A percentile compares a stretch with the other conserved stretches of the same genome.
Evolutionary conservation across 2,888 invertebrate genomes (phyloP).

Genomic region (Lottia gigantea): DNA sequence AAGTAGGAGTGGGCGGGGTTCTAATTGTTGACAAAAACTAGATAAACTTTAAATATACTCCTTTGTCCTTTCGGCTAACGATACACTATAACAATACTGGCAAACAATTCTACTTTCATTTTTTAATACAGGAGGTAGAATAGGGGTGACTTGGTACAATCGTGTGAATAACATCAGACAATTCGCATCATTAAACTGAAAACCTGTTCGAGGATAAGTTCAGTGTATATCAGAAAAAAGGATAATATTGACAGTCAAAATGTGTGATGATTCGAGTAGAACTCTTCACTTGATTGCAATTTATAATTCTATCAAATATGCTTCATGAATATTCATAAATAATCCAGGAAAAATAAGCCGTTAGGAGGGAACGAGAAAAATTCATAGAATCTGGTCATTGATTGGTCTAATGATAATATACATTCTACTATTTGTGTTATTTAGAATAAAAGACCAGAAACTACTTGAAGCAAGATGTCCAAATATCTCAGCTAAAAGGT

Average conservation of each 20-base stretch:
- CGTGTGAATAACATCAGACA: constrained; percentile 1
- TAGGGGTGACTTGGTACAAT: constrained; percentile 8
- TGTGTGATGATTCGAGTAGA: not conserved
- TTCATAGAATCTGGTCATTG: no score
- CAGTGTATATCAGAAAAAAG: not conserved
- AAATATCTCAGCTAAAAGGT: no score
- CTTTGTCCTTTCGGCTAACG: not conserved
- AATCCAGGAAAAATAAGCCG: no score
- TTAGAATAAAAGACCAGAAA: no score
- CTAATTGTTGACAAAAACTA: constrained; percentile 8
- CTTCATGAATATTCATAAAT: no score
- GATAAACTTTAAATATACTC: constrained; percentile 9
- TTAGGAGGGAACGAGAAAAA: no score
- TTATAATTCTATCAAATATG: no score
- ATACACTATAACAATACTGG: not conserved
- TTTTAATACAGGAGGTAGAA: not conserved
- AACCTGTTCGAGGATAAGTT: not conserved
- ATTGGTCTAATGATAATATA: no score
- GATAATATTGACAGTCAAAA: constrained; percentile 9
- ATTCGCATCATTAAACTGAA: constrained; percentile 3
- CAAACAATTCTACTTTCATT: not conserved
- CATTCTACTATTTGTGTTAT: no score
- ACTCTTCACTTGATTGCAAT: not conserved
- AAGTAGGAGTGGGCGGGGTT: constrained; percentile 2
- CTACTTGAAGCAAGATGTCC: no score